Percentiles rank a stretch among this genome's conserved stretches.
These are phyloP conservation scores for Micromys minutus DNA, from an alignment of 2,113 vertebrate genomes.

Conservation along the genomic window DNA sequence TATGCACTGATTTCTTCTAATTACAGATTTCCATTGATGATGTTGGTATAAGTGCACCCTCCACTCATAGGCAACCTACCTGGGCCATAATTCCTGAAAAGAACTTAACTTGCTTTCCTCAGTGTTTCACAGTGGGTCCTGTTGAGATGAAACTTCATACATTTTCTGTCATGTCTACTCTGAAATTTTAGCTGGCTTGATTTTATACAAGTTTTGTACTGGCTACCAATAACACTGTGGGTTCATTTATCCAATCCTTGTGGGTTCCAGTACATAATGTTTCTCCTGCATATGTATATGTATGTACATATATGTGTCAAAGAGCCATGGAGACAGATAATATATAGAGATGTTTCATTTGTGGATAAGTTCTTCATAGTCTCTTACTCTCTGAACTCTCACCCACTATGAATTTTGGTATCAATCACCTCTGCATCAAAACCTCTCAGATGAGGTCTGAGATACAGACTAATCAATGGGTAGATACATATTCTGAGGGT, in stretches of 20 bases:
- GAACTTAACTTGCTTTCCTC: no score
- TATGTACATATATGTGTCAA: no score
- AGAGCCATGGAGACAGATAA: neutral
- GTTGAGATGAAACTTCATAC: neutral
- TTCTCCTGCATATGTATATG: neutral
- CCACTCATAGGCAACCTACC: neutral
- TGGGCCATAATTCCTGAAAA: neutral
- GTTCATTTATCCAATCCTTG: no score
- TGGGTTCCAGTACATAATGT: no score
- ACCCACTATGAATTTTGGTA: neutral
- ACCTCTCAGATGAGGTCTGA: neutral
- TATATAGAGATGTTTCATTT: neutral
- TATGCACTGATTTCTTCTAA: neutral
- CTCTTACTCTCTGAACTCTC: neutral
- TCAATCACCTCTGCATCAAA: neutral
- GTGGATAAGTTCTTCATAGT: neutral
- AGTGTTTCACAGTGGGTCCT: neutral
- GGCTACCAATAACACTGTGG: no score
- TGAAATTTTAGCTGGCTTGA: neutral
- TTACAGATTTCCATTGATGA: neutral
- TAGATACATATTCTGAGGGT: neutral
- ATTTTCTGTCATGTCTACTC: fast-evolving
- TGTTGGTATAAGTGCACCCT: neutral
- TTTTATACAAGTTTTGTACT: neutral
- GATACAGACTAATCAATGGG: neutral